Base-by-base conservation (phyloP, 2,113 vertebrate genomes). In the Synodontis membranacea region DNA sequence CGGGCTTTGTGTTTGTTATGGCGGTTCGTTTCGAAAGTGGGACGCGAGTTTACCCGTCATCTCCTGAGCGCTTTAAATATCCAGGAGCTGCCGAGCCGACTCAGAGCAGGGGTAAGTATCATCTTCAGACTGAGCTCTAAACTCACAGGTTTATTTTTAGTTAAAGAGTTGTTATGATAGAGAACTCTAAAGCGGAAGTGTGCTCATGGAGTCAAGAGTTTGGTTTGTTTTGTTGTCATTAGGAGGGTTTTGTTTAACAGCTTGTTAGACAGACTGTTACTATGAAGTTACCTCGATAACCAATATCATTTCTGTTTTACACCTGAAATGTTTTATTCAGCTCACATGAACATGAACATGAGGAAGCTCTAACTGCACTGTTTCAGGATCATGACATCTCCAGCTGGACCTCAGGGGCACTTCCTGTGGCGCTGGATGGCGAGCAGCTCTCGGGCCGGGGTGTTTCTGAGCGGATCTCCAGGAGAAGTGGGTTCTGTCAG, bases 351-450 rank as follows among this genome's bases (percentile, higher is more conserved):
- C n/a, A n/a, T n/a, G n/a, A n/a, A n/a, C n/a, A n/a, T n/a, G n/a
- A n/a, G n/a, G n/a, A n/a, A n/a, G n/a, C n/a, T n/a, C n/a, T n/a
- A 44, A 5, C 8, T 48, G 25, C 34, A 75, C 21, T 44, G 68
- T 72, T 46, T 34, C 48, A 48, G 28, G 48, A 86, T 92, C 91
- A 97, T 97, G 96, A 95, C 96, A 86, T 91, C 95, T 72, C 95
- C 94, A 93, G 94, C 94, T 87, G 96, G 95, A 85, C 84, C 75
- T 78, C 94, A 95, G 88, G 89, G 93, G 60, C 94, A 95, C 87
- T 95, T 98, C 87, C 80, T 95, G 79, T 91, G 93, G 8, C 93
- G 85, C 0, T 97, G 97, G 96, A 95, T 97, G 92, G 92, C 96
- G 0, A 93, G 64, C 62, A 93, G 92, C 89, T 92, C 95, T 84